These are phyloP conservation scores for Synanceia verrucosa DNA, from an alignment of 2,797 vertebrate genomes.

Conservation along the genomic window DNA sequence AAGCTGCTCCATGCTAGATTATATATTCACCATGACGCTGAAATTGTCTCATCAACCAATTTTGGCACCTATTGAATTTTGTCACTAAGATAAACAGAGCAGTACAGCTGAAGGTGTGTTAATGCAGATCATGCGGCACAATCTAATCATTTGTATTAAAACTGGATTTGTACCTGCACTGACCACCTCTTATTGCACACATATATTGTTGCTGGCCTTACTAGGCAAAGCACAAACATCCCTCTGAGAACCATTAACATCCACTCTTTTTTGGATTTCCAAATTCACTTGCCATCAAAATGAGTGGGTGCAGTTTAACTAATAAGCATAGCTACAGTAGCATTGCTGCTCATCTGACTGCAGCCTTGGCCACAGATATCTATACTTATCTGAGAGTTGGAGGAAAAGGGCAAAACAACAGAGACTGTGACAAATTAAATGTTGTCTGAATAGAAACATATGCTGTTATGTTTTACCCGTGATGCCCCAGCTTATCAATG, in stretches of 20 bases:
- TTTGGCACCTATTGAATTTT: slow-evolving; percentile 3
- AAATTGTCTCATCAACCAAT: not conserved
- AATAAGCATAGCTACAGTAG: not conserved
- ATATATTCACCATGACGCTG: not conserved
- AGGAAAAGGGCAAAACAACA: not conserved
- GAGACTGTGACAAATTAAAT: not conserved
- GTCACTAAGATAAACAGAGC: not conserved
- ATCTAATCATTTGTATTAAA: not conserved
- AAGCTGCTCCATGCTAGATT: not conserved
- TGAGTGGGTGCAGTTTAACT: not conserved
- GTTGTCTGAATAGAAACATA: not conserved
- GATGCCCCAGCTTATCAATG: slow-evolving; percentile 11
- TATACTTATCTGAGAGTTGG: not conserved
- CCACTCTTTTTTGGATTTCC: not conserved
- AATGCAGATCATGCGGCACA: not conserved
- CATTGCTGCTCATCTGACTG: not conserved
- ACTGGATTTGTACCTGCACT: not conserved
- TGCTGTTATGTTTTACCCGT: slow-evolving; percentile 4
- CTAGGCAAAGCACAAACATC: not conserved
- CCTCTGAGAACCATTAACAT: too few relatives aligned
- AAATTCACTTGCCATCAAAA: not conserved
- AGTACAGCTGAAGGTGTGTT: not conserved
- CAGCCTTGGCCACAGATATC: not conserved
- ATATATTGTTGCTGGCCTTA: not conserved
- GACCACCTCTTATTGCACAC: not conserved